Base-by-base conservation (phyloP, 2,888 invertebrate species). In the Abrostola triplasia region DNA sequence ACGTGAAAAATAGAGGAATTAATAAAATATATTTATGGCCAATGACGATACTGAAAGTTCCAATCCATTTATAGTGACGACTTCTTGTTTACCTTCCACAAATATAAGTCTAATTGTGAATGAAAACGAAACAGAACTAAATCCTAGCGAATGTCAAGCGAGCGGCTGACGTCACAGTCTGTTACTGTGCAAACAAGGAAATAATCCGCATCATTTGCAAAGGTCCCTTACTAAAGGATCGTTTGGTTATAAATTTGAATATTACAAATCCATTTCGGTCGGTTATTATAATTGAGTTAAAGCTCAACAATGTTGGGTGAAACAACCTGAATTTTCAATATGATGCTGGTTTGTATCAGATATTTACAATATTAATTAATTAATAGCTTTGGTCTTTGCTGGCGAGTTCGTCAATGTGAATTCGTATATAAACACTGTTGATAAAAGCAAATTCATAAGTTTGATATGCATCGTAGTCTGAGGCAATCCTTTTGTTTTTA, bases 171-270 rank as follows among this genome's bases (percentile, higher is more conserved):
- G 24, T 47, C 24, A 47, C 44, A 24, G 44, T 13, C 44, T 47
- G 44, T 57, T 52, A 51, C 42, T 57, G 35, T 59, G n/a, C 66
- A 61, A 67, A 77, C 70, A 76, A 70, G 65, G 47, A 64, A 51
- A 73, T 75, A 61, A 64, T 44, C 48, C 60, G 65, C 58, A 35
- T 56, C 70, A 70, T 76, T 70, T 61, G 70, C 64, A 63, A 59
- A 70, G 53, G 55, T 51, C 42, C 53, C 55, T 68, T 64, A 69
- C 73, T 73, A 60, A 57, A 66, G 52, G 58, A 37, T 50, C 59
- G 36, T 49, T 36, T 58, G 69, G 64, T 69, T 52, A 56, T 77
- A 61, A 73, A 77, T 76, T 76, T 69, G 61, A 77, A 77, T 77
- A 73, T 77, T 69, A 77, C 77, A 69, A 69, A 69, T 67, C 69